Evolutionary conservation across 53 echinoderm and acorn worm genomes (phyloP).

Genomic region (Crossaster papposus): DNA sequence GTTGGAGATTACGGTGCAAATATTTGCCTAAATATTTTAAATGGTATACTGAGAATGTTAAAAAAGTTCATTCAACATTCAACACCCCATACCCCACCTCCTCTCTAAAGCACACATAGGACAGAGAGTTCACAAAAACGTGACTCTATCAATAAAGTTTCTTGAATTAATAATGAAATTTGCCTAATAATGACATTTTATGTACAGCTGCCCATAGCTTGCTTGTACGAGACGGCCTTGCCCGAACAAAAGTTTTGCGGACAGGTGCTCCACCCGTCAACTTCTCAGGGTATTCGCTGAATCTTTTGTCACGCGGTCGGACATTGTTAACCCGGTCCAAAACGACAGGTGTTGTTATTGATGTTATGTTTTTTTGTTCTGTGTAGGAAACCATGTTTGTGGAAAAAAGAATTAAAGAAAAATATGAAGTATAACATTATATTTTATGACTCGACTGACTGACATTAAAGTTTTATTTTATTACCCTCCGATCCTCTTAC

Average conservation of each 20-base stretch:
- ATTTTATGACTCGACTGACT: background rate
- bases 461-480: too few relatives aligned
- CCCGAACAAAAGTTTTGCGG: constrained; percentile 15
- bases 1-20: too few relatives aligned
- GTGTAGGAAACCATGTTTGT: background rate
- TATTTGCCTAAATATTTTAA: too few relatives aligned
- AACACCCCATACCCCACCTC: too few relatives aligned
- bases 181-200: background rate
- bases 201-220: constrained; percentile 25
- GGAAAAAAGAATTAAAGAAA: background rate
- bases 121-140: background rate
- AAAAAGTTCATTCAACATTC: too few relatives aligned
- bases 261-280: constrained; percentile 20
- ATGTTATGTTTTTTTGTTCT: background rate
- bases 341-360: constrained; percentile 20
- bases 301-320: constrained; percentile 7
- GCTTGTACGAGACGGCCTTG: background rate
- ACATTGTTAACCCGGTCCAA: background rate
- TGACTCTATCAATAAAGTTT: background rate
- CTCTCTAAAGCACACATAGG: too few relatives aligned
- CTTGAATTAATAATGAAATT: too few relatives aligned
- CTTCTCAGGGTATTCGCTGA: background rate
- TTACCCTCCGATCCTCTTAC: too few relatives aligned
- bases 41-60: too few relatives aligned
- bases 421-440: background rate